Evolutionary conservation across 2,888 invertebrate species (phyloP).

Genomic region (Timema cristinae): DNA sequence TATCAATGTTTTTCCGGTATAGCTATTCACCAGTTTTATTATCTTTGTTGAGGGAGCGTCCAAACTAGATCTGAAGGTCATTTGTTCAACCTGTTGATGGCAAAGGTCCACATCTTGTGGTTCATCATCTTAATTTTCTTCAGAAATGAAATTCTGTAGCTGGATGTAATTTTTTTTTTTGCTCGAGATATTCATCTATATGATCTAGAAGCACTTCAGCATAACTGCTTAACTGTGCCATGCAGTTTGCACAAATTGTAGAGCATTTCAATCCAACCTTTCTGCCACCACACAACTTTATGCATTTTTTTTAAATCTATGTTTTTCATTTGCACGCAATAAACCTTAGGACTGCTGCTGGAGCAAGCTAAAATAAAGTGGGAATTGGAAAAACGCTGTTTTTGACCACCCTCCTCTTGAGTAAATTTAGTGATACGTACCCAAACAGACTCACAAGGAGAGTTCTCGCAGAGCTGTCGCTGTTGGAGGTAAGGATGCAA

Average conservation of each 20-base stretch:
- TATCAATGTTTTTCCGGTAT: no score
- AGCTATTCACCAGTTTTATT: no score
- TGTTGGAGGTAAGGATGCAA: neutral
- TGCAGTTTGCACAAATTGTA: neutral
- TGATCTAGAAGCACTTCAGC: neutral
- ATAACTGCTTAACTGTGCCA: neutral
- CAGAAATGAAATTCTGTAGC: neutral
- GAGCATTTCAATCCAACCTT: neutral
- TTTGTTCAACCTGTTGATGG: no score
- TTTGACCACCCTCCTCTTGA: neutral
- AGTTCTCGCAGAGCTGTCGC: neutral
- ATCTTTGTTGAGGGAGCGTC: no score
- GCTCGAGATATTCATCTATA: neutral
- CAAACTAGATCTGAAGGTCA: no score
- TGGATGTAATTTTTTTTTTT: neutral
- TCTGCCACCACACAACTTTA: neutral
- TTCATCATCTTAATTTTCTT: neutral
- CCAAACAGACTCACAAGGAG: neutral
- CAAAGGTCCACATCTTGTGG: neutral
- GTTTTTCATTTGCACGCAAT: neutral
- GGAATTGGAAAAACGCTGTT: neutral
- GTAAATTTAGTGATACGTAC: neutral
- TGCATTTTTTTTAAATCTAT: neutral
- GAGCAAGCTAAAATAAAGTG: neutral
- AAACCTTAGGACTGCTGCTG: neutral